phyloP scores from a whole-genome alignment of 2,888 invertebrate species.

The Dendrolimus pini region DNA sequence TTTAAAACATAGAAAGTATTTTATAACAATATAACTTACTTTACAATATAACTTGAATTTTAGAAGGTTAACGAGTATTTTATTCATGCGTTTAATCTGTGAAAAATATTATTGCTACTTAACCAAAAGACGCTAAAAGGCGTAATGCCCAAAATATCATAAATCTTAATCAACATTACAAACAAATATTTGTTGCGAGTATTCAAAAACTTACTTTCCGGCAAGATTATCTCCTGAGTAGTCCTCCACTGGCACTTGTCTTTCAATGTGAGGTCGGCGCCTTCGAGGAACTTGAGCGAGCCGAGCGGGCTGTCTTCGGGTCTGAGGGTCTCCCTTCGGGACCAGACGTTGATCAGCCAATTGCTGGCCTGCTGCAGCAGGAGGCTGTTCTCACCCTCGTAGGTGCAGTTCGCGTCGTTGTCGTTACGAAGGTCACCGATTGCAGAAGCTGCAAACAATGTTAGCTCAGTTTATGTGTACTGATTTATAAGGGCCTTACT shows the following conservation, averaged over 20 bases:
- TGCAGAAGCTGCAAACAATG: conserved; percentile 66
- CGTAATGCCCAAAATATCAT: no score
- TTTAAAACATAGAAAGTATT: no score
- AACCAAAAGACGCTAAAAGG: no score
- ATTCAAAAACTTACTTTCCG: conserved; percentile 59
- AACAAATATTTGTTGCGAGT: no score
- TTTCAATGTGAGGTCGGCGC: conserved; percentile 70
- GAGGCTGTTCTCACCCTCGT: conserved; percentile 95
- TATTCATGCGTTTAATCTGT: no score
- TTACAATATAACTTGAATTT: no score
- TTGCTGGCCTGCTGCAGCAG: conserved; percentile 92
- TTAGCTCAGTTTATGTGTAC: not conserved
- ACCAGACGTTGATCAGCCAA: conserved; percentile 84
- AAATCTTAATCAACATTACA: no score
- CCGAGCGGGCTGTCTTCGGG: conserved; percentile 78
- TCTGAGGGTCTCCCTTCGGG: conserved; percentile 41
- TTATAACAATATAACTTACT: no score
- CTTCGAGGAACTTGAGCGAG: conserved; percentile 79
- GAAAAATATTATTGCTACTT: no score
- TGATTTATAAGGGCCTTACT: no score
- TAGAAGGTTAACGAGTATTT: no score
- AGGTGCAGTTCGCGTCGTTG: conserved; percentile 92
- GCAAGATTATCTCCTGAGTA: conserved; percentile 66
- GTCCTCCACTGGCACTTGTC: conserved; percentile 67
- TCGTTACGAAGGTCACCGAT: conserved; percentile 86